phyloP scores from a whole-genome alignment of 1,140 invertebrate species.

The Homarus americanus region DNA sequence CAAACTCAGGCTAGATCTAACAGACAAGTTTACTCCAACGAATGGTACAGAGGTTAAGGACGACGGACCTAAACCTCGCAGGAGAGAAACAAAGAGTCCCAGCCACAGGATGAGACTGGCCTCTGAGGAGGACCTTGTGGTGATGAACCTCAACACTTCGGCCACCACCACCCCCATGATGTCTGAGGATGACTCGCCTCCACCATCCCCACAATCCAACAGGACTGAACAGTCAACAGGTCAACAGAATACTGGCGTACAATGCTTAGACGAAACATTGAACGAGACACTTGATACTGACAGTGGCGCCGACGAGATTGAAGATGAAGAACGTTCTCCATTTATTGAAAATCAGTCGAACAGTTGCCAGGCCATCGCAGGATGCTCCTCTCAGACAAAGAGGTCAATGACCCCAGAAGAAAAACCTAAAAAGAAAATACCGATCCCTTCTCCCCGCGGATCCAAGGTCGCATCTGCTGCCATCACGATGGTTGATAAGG shows the following conservation, averaged over 20 bases:
- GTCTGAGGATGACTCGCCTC: conserved; percentile 25
- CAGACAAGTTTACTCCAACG: not conserved
- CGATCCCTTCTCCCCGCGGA: conserved; percentile 47
- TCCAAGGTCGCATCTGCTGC: conserved; percentile 10
- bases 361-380: not conserved
- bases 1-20: not conserved
- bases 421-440: conserved; percentile 22
- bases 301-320: not conserved
- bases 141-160: not conserved
- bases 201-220: not conserved
- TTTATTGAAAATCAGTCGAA: not conserved
- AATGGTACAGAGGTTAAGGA: not conserved
- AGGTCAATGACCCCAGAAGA: not conserved
- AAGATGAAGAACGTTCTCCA: not conserved
- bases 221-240: not conserved
- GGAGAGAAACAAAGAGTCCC: not conserved
- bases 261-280: not conserved
- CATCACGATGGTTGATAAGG: not conserved
- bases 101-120: not conserved
- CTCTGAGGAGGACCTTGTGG: not conserved
- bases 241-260: not conserved
- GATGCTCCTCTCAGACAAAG: not conserved
- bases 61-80: not conserved
- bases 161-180: not conserved
- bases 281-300: conserved; percentile 44